phyloP scores from a whole-genome alignment of 2,797 vertebrate genomes.

The Labroides dimidiatus region DNA sequence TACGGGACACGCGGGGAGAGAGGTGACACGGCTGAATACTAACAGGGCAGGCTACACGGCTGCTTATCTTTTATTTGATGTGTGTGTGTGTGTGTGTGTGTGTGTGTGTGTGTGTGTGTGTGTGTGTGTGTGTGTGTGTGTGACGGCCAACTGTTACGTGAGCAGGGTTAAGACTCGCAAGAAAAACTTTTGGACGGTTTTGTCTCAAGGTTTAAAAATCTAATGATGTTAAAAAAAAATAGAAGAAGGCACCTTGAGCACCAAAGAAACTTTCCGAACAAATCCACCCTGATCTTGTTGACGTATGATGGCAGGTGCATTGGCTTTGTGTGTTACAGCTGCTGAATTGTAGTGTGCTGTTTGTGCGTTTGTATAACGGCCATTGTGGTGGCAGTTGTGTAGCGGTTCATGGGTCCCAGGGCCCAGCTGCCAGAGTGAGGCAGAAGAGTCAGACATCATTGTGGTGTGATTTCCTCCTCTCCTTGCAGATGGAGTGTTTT shows the following conservation, averaged over 20 bases:
- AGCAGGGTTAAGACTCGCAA: constrained; percentile 19
- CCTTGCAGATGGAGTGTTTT: constrained; percentile 86
- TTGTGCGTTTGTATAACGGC: constrained; percentile 72
- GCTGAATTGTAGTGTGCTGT: constrained; percentile 71
- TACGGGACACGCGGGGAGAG: constrained; percentile 68
- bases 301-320: constrained; percentile 75
- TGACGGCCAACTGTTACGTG: constrained; percentile 28
- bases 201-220: constrained; percentile 10
- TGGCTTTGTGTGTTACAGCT: constrained; percentile 78
- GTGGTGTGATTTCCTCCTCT: constrained; percentile 86
- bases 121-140: constrained; percentile 23
- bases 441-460: constrained; percentile 85
- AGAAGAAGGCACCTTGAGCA: constrained; percentile 14
- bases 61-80: constrained; percentile 61
- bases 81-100: constrained; percentile 20
- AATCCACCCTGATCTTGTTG: constrained; percentile 44
- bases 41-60: constrained; percentile 57
- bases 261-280: constrained; percentile 42
- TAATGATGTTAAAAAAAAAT: neutral
- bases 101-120: constrained; percentile 24
- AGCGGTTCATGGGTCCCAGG: constrained; percentile 71
- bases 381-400: constrained; percentile 61
- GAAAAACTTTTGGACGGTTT: neutral
- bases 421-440: constrained; percentile 81
- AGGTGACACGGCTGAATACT: constrained; percentile 77